Conservation (phyloP, 2,888 invertebrate genomes). For the Hypercompe scribonia region DNA sequence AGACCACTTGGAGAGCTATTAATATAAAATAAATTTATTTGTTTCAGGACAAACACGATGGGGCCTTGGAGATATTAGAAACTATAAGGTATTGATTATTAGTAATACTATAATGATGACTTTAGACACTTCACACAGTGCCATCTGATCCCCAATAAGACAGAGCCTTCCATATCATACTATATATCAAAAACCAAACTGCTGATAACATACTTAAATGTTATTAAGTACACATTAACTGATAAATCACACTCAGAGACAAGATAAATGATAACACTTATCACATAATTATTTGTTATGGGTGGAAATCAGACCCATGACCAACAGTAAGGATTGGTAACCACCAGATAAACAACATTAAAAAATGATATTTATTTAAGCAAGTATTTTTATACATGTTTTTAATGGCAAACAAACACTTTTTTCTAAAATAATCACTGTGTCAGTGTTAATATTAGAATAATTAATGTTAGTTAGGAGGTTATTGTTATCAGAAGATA, state of each 20-base stretch:
- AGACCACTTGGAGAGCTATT: not conserved
- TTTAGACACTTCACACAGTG: not conserved
- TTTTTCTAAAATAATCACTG: not conserved
- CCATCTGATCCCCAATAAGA: not conserved
- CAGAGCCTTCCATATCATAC: not conserved
- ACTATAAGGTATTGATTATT: constrained; percentile 90
- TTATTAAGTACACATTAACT: not conserved
- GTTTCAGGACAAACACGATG: constrained; percentile 95
- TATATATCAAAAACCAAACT: not conserved
- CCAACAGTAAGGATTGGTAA: not conserved
- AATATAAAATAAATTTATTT: constrained; percentile 57
- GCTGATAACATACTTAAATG: not conserved
- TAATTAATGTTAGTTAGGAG: not conserved
- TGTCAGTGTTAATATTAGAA: not conserved
- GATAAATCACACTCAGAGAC: not conserved
- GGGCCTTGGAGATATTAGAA: constrained; percentile 96
- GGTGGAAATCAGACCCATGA: not conserved
- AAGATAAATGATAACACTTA: not conserved
- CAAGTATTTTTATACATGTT: too few species aligned
- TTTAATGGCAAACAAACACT: not conserved
- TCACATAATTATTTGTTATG: not conserved
- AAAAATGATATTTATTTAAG: too few species aligned
- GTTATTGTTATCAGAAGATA: not conserved
- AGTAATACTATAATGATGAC: not conserved
- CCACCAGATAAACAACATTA: not conserved